Conservation (phyloP, 2,113 vertebrate species). For the Serinus canaria region DNA sequence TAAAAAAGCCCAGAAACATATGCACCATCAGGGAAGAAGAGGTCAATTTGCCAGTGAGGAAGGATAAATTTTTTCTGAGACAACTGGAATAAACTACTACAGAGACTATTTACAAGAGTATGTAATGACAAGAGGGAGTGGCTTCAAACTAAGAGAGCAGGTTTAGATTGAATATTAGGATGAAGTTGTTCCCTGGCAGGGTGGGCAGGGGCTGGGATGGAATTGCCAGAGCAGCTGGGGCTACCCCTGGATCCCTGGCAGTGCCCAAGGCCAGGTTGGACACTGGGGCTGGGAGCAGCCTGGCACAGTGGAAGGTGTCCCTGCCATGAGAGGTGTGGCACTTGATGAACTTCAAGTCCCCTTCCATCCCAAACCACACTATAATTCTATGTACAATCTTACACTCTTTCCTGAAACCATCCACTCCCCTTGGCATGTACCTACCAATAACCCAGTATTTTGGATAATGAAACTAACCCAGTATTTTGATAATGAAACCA, state of each 20-base stretch:
- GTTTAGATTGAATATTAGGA: neutral
- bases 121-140: neutral
- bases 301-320: neutral
- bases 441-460: rapidly evolving
- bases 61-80: neutral
- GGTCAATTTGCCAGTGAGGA: neutral
- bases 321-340: neutral
- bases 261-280: neutral
- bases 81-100: neutral
- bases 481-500: neutral
- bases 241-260: neutral
- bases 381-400: neutral
- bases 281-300: neutral
- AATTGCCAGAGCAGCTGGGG: neutral
- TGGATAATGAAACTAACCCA: neutral
- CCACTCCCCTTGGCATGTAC: rapidly evolving
- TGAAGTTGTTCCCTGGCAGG: rapidly evolving
- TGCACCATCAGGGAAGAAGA: neutral
- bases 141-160: neutral
- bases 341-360: rapidly evolving
- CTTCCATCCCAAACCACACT: neutral
- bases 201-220: rapidly evolving
- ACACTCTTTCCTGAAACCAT: neutral
- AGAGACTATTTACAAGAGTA: neutral
- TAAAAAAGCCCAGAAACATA: neutral